phyloP scores from a whole-genome alignment of 1,140 invertebrate genomes.

The Arctopsyche grandis region DNA sequence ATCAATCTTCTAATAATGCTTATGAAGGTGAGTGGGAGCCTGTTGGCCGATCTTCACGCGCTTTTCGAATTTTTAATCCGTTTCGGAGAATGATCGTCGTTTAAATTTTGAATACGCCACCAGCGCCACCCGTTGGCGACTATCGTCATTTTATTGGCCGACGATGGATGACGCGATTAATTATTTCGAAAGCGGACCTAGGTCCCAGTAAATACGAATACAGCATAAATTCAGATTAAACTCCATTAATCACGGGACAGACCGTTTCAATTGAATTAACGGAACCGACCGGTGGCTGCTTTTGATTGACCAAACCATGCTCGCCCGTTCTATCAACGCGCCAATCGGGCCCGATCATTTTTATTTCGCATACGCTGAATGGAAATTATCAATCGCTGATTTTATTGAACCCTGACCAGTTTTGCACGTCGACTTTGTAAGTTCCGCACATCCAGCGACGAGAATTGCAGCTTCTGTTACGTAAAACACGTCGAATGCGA shows the following conservation, averaged over 20 bases:
- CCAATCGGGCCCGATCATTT: not conserved
- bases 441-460: too few relatives aligned
- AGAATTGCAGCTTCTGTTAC: too few relatives aligned
- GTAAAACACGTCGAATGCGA: too few relatives aligned
- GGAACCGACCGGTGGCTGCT: not conserved
- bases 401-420: too few relatives aligned
- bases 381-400: not conserved
- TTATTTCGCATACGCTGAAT: too few relatives aligned
- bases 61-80: too few relatives aligned
- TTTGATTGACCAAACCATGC: constrained; percentile 3
- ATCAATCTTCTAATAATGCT: too few relatives aligned
- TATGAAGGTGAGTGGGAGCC: too few relatives aligned
- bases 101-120: not conserved
- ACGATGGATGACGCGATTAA: constrained; percentile 33
- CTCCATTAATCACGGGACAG: constrained; percentile 31
- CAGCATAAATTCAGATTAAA: constrained; percentile 38
- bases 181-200: not conserved
- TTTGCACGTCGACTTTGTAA: too few relatives aligned
- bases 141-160: constrained; percentile 20
- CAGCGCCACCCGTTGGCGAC: not conserved
- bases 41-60: too few relatives aligned
- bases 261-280: constrained; percentile 30
- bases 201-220: not conserved
- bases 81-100: not conserved
- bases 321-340: not conserved